Conservation (phyloP, 2,888 invertebrate genomes). For the Dysmachus trigonus region DNA sequence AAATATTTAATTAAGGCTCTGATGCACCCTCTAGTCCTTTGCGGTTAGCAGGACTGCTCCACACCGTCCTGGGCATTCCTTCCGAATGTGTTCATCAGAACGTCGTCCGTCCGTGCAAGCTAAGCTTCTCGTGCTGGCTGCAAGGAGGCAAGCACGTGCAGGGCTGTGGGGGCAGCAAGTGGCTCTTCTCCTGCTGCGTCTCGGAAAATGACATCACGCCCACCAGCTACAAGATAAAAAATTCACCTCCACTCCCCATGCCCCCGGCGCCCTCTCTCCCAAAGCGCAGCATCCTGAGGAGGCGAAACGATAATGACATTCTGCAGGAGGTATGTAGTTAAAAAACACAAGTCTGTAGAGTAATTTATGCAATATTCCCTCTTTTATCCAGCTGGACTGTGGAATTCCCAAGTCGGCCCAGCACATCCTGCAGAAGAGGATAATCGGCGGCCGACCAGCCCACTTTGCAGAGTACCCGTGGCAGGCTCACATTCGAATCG, state of each 20-base stretch:
- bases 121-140: slow-evolving; percentile 79
- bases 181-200: slow-evolving; percentile 79
- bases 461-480: slow-evolving; percentile 80
- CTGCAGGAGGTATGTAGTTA: slow-evolving; percentile 52
- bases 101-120: slow-evolving; percentile 72
- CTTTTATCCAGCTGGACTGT: slow-evolving; percentile 67
- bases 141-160: slow-evolving; percentile 74
- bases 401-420: slow-evolving; percentile 70
- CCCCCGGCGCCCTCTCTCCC: slow-evolving; percentile 51
- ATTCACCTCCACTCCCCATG: background rate
- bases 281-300: slow-evolving; percentile 60
- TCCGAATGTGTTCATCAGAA: slow-evolving; percentile 66
- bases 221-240: slow-evolving; percentile 25
- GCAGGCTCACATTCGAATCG: slow-evolving; percentile 86
- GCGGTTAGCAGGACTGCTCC: slow-evolving; percentile 57
- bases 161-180: slow-evolving; percentile 74
- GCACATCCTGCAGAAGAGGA: slow-evolving; percentile 74
- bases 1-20: background rate
- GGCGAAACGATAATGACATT: slow-evolving; percentile 61
- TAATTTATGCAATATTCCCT: background rate
- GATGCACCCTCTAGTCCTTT: background rate
- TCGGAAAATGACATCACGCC: slow-evolving; percentile 57
- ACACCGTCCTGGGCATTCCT: slow-evolving; percentile 62
- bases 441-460: slow-evolving; percentile 83
- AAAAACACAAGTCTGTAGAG: slow-evolving; percentile 45